phyloP scores from a whole-genome alignment of 2,888 invertebrate species.

The Ellobium chinense region DNA sequence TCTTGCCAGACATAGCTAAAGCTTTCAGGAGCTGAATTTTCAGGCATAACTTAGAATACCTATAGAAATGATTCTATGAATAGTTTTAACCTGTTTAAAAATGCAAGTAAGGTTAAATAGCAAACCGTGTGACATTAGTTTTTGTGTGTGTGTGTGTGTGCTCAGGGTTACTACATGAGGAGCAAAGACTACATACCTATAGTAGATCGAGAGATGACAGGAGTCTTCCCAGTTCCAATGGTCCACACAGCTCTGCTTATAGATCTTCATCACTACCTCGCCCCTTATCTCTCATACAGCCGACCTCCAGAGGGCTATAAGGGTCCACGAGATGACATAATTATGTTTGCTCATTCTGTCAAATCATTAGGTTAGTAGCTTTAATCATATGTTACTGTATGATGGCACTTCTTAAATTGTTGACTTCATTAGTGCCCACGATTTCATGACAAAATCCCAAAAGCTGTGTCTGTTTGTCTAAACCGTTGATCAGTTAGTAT shows the following conservation, averaged over 20 bases:
- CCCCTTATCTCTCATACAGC: slow-evolving; percentile 87
- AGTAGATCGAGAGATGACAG: slow-evolving; percentile 82
- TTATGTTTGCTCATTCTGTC: slow-evolving; percentile 92
- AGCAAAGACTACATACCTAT: slow-evolving; percentile 92
- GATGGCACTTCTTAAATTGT: too few species aligned
- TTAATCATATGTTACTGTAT: too few species aligned
- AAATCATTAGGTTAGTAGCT: too few species aligned
- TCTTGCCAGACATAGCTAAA: too few species aligned
- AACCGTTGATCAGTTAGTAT: too few species aligned
- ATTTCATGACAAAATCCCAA: too few species aligned
- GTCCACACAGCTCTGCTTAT: slow-evolving; percentile 93
- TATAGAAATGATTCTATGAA: background rate
- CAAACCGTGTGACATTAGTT: background rate
- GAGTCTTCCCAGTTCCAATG: slow-evolving; percentile 93
- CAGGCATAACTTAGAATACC: too few species aligned
- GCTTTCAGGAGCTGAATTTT: too few species aligned
- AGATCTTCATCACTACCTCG: slow-evolving; percentile 83
- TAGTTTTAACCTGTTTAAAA: too few species aligned
- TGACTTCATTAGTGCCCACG: too few species aligned
- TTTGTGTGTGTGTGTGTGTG: background rate
- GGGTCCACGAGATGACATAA: slow-evolving; percentile 94
- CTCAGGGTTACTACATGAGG: slow-evolving; percentile 85
- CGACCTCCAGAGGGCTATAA: slow-evolving; percentile 82
- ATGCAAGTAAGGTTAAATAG: too few species aligned
- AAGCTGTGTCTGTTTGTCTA: too few species aligned